A percentile compares a stretch with the other conserved stretches of the same genome.
Evolutionary conservation across 1,140 invertebrate genomes (phyloP).

Genomic region (Papilio machaon): DNA sequence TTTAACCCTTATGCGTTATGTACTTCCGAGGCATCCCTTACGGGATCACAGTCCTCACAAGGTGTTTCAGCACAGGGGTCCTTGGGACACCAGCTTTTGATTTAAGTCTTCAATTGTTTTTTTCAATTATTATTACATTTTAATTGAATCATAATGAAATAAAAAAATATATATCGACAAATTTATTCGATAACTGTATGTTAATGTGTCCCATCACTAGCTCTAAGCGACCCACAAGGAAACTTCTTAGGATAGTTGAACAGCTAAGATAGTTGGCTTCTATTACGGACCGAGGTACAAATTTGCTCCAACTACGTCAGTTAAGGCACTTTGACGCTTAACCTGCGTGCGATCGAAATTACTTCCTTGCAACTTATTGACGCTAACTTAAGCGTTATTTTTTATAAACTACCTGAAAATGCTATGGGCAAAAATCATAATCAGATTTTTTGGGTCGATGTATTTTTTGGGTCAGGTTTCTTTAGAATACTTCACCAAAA

Average conservation of each 20-base stretch:
- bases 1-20: no score
- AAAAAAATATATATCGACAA: slow-evolving; percentile 7
- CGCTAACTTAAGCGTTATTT: slow-evolving; percentile 2
- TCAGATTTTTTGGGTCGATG: not conserved
- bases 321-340: slow-evolving; percentile 50
- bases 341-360: slow-evolving; percentile 46
- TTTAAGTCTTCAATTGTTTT: no score
- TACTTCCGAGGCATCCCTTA: no score
- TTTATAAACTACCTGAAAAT: no score
- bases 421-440: not conserved
- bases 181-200: not conserved
- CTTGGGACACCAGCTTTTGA: no score
- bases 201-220: not conserved
- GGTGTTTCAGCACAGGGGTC: no score
- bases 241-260: slow-evolving; percentile 35
- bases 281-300: slow-evolving; percentile 50
- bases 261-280: slow-evolving; percentile 46
- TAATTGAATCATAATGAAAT: no score
- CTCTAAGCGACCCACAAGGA: slow-evolving; percentile 17
- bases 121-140: no score
- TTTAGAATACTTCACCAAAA: no score
- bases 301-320: slow-evolving; percentile 52
- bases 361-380: slow-evolving; percentile 16
- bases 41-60: no score
- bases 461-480: no score